Base-by-base conservation (phyloP, 2,113 vertebrate species). In the Cathartes aura region DNA sequence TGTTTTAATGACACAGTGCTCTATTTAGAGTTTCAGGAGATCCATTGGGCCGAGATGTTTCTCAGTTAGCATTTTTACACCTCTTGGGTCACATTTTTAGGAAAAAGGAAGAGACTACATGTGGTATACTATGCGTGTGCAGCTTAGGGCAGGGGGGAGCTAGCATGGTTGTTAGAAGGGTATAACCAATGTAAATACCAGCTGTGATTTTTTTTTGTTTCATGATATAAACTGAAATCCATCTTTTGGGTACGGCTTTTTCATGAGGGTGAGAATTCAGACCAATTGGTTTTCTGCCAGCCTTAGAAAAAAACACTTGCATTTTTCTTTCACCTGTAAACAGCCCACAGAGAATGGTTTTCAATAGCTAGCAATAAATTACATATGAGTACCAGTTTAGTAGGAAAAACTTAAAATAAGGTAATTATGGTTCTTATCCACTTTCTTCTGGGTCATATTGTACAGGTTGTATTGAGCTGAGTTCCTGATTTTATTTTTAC, bases 201-300 rank as follows among this genome's bases (percentile, higher is more conserved):
- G 4, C 0, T 26, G 32, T 59, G 9, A 19, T 27, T 43, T 24
- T 34, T 34, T 22, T 29, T 60, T 68, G 34, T 66, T 17, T 10
- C 8, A 40, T 29, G 0, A 18, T 42, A 42, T 21, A 73, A 56
- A 6, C 27, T 38, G 15, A 80, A 83, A 40, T 76, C 6, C 3
- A 15, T 32, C 11, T 70, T 89, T 82, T 43, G 2, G 1, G 2
- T 34, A 68, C 13, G 29, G 5, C 14, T 43, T 72, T 56, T 55
- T 27, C 15, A 60, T 7, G 14, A 60, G 1, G 12, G 9, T 34
- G 16, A n/a, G 56, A 72, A 59, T 43, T 75, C 53, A 72, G 34
- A 75, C 4, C 10, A 79, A n/a, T 2, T 47, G 3, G 0, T 1
- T 5, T 50, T 70, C 22, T 82, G 6, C 8, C 14, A 79, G 10